A percentile compares a stretch with the other conserved stretches of the same genome.
Conservation (phyloP, 2,797 vertebrate species). For the Ctenochaetus hawaiiensis region DNA sequence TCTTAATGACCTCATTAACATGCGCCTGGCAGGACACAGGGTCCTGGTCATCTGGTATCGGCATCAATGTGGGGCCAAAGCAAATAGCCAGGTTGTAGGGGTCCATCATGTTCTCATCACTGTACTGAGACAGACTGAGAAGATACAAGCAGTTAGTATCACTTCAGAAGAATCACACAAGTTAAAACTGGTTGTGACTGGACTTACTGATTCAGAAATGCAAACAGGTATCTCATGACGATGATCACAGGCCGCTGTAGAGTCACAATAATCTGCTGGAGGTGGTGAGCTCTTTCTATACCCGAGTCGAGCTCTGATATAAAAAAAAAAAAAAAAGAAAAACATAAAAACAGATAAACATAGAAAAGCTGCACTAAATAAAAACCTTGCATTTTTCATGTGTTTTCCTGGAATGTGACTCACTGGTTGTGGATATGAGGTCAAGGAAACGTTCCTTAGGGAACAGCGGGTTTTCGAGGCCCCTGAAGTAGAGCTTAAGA, state of each 20-base stretch:
- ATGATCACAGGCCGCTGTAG: conserved; percentile 93
- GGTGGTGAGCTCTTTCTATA: conserved; percentile 93
- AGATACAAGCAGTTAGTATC: conserved; percentile 20
- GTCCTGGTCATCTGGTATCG: conserved; percentile 97
- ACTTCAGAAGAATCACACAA: background rate
- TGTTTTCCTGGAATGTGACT: conserved; percentile 60
- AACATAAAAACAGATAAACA: background rate
- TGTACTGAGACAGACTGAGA: conserved; percentile 95
- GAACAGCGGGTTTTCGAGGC: conserved; percentile 97
- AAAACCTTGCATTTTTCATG: background rate
- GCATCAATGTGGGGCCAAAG: conserved; percentile 98
- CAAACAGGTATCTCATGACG: conserved; percentile 99
- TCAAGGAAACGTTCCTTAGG: conserved; percentile 98
- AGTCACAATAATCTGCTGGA: conserved; percentile 93
- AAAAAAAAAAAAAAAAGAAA: background rate
- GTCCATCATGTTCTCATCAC: conserved; percentile 99
- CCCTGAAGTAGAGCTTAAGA: conserved; percentile 98
- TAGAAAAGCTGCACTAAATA: background rate
- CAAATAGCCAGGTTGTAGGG: conserved; percentile 99
- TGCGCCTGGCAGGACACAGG: conserved; percentile 98
- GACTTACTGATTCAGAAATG: conserved; percentile 98
- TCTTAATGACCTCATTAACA: conserved; percentile 99
- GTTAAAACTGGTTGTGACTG: background rate
- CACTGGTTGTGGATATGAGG: conserved; percentile 85
- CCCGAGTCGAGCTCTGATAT: conserved; percentile 92